These are phyloP conservation scores for Bombus sibiricus DNA, from an alignment of 1,140 invertebrate species.

Conservation along the genomic window DNA sequence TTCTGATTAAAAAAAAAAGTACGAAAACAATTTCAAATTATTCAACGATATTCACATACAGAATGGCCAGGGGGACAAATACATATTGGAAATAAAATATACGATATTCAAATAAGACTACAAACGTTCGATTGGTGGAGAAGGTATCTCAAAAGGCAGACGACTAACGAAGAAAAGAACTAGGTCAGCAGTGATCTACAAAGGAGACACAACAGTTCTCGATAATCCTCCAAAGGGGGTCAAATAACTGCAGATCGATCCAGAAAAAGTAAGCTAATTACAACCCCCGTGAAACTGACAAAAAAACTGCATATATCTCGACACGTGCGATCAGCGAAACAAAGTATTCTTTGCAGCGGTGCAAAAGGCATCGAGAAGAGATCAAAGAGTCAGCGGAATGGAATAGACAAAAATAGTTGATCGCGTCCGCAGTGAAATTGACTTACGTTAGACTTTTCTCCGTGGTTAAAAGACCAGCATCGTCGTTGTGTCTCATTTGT, in stretches of 20 bases:
- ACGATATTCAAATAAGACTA: background rate
- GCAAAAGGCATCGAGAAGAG: background rate
- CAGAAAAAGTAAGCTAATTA: background rate
- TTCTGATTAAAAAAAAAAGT: background rate
- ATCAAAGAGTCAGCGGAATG: background rate
- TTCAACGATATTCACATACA: background rate
- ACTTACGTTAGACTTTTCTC: constrained; percentile 4
- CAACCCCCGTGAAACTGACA: too few relatives aligned
- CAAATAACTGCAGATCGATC: background rate
- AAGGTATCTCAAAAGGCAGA: background rate
- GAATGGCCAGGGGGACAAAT: background rate
- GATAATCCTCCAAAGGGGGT: too few relatives aligned
- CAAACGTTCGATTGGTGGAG: background rate
- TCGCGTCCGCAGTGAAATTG: constrained; percentile 7
- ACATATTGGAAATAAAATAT: background rate
- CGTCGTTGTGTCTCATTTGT: constrained; percentile 27
- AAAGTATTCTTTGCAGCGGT: background rate
- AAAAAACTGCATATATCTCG: too few relatives aligned
- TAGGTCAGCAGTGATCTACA: background rate
- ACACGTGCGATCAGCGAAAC: background rate
- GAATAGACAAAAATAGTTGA: background rate
- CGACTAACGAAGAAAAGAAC: background rate
- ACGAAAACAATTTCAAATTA: background rate
- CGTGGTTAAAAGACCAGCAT: constrained; percentile 12
- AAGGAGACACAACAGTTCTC: background rate